Evolutionary conservation across 2,888 invertebrate genomes (phyloP), one percentile per base, ranked within the genome.

Genomic region (Harpalus rufipes): DNA sequence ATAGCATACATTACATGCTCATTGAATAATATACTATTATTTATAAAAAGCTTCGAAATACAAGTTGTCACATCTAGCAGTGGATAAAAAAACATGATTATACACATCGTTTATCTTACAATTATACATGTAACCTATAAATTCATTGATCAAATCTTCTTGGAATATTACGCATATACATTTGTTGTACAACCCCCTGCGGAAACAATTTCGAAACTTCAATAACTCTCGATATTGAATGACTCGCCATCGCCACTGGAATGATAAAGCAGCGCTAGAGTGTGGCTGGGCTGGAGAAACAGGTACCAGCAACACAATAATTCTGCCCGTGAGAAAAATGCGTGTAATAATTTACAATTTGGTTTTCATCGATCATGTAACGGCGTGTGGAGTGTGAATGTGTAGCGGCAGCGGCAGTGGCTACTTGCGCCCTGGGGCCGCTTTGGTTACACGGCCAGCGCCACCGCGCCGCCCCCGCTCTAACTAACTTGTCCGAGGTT

Each of bases 281-380:
- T 32, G 32, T 32, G 32, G 32, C 32, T 6, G 32, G 32, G 32
- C 32, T 32, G 3, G 32, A 32, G 32, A 74, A 74, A 74, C 72
- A 74, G 72, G 72, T 74, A 68, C 63, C 63, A 63, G 12, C 63
- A 63, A 74, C 72, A 74, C 72, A 74, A 74, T 74, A 74, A 74
- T 74, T 74, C 18, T 44, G 41, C 14, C 72, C 14, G 14, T 14
- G 51, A 44, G 51, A 74, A 74, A 74, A 74, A 74, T 44, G 72
- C 72, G 41, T 74, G 72, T 74, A 74, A 74, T 74, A 82, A 68
- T 82, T 82, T 72, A 82, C 25, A 82, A 82, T 82, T 82, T 82
- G 72, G 82, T 72, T 82, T 82, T 82, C 82, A 82, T 82, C 82
- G 82, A 82, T 82, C 82, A 72, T 51, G 44, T 74, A 74, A 21